Evolutionary conservation across 2,888 invertebrate species (phyloP).

Genomic region (Atethmia centrago): DNA sequence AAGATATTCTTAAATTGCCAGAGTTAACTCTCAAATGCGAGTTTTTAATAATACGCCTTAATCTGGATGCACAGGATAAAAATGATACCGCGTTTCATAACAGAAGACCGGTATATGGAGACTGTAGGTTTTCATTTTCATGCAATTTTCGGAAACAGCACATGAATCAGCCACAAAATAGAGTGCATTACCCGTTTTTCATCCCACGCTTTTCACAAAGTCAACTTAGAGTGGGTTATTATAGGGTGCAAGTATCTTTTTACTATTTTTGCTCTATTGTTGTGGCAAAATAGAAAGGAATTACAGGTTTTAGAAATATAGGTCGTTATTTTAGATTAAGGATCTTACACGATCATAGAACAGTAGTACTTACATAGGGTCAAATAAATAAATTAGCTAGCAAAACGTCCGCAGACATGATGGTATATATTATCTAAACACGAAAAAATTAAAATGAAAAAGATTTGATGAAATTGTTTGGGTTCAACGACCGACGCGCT

Average conservation of each 20-base stretch:
- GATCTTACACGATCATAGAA: too few species aligned
- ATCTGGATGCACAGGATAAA: conserved; percentile 29
- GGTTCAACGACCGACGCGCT: too few species aligned
- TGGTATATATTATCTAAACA: too few species aligned
- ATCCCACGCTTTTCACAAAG: conserved; percentile 53
- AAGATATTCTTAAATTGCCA: too few species aligned
- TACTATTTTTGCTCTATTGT: conserved; percentile 42
- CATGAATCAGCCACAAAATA: conserved; percentile 59
- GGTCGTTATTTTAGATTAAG: neutral
- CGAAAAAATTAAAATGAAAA: too few species aligned
- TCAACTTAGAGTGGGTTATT: conserved; percentile 42
- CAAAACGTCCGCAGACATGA: too few species aligned
- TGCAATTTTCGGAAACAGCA: conserved; percentile 51
- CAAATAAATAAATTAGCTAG: too few species aligned
- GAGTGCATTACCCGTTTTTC: conserved; percentile 54
- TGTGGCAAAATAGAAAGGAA: neutral
- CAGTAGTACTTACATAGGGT: too few species aligned
- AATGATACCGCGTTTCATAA: conserved; percentile 35
- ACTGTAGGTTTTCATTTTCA: conserved; percentile 34
- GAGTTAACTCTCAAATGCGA: neutral
- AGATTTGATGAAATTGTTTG: too few species aligned
- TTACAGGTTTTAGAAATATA: neutral
- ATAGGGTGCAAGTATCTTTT: conserved; percentile 32
- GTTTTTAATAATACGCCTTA: too few species aligned
- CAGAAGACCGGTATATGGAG: conserved; percentile 7